A percentile compares a stretch with the other conserved stretches of the same genome.
These are phyloP conservation scores for Octopus sinensis DNA, from an alignment of 1,140 invertebrate species.

Conservation along the genomic window DNA sequence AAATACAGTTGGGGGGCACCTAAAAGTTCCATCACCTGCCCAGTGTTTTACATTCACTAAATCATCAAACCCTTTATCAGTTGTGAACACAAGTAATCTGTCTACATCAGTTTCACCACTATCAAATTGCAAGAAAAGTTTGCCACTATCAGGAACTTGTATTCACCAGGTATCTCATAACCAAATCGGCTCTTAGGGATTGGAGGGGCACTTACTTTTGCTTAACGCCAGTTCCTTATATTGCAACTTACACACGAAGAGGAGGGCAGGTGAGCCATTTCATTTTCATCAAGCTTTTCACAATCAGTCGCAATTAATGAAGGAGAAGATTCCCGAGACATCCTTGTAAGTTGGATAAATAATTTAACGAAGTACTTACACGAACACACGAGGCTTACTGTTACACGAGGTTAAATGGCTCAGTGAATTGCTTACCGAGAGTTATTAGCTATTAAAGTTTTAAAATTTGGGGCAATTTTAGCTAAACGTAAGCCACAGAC, in stretches of 20 bases:
- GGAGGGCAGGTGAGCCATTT: too few species aligned
- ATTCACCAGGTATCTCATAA: conserved; percentile 1
- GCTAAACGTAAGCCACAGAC: too few species aligned
- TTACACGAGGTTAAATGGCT: too few species aligned
- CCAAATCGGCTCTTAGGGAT: not conserved
- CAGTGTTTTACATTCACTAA: not conserved
- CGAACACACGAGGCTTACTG: too few species aligned
- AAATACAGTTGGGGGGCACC: not conserved
- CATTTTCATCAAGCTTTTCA: too few species aligned
- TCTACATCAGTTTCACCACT: conserved; percentile 7
- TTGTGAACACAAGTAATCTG: conserved; percentile 2
- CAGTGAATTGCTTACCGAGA: too few species aligned
- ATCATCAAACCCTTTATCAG: not conserved
- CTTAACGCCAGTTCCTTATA: conserved; percentile 1
- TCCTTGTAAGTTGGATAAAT: too few species aligned
- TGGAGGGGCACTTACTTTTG: not conserved
- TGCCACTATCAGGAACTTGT: not conserved
- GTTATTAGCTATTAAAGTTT: too few species aligned
- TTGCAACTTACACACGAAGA: not conserved
- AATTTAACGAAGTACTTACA: too few species aligned
- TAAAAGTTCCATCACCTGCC: not conserved
- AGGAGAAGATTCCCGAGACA: too few species aligned
- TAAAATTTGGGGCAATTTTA: too few species aligned
- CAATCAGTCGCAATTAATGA: too few species aligned
- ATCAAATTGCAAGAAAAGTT: conserved; percentile 8